Percentiles rank a stretch among this genome's conserved stretches.
Evolutionary conservation across 2,797 vertebrate species (phyloP).

Genomic region (Sardinella longiceps): DNA sequence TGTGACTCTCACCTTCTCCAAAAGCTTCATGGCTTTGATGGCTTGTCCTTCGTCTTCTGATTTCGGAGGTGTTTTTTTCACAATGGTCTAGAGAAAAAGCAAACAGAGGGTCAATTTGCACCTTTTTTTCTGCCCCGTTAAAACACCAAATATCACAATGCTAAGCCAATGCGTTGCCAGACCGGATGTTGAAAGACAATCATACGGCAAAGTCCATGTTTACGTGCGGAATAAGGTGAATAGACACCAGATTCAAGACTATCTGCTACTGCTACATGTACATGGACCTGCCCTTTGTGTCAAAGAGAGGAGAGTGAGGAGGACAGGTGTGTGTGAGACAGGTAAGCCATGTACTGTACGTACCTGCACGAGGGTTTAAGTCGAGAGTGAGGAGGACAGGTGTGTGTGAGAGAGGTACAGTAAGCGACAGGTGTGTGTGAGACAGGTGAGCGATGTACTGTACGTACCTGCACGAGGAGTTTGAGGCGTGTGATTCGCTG

Average conservation of each 20-base stretch:
- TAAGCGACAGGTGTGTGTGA: no score
- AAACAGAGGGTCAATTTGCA: not conserved
- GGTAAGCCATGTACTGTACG: no score
- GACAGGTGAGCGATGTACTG: no score
- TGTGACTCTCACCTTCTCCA: slow-evolving; percentile 80
- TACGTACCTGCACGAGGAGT: slow-evolving; percentile 85
- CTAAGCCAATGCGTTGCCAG: no score
- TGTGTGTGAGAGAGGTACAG: no score
- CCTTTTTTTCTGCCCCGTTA: no score
- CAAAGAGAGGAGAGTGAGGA: not conserved
- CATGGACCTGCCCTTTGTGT: not conserved
- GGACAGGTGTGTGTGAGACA: not conserved
- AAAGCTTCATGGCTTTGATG: slow-evolving; percentile 84
- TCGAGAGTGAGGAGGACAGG: slow-evolving; percentile 57
- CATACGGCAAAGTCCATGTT: no score
- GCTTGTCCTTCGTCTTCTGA: slow-evolving; percentile 87
- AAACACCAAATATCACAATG: no score
- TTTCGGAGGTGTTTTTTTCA: slow-evolving; percentile 87
- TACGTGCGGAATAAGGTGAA: no score
- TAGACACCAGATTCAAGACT: no score
- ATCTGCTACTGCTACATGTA: no score
- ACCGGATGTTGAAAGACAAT: no score
- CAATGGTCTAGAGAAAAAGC: slow-evolving; percentile 83
- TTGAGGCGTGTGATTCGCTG: slow-evolving; percentile 96
- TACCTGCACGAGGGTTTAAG: slow-evolving; percentile 91